phyloP scores from a whole-genome alignment of 37 sponge, comb jelly and placozoan genomes.

The Hexactinellida sp. region DNA sequence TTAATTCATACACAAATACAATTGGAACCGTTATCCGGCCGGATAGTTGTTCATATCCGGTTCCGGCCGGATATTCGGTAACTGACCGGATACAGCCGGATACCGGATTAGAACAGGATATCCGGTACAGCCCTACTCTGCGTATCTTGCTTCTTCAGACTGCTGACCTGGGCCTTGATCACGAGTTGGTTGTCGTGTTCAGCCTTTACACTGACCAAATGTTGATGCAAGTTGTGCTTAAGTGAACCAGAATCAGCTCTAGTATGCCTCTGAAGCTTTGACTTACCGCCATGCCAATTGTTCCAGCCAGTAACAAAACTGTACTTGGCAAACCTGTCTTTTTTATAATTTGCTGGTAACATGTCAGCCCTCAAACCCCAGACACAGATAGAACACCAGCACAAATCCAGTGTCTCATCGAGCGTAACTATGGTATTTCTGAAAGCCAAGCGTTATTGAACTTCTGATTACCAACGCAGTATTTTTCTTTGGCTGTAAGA shows the following conservation, averaged over 20 bases:
- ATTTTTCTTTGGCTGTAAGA: background rate
- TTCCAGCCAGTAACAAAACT: background rate
- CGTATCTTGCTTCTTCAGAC: background rate
- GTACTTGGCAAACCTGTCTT: background rate
- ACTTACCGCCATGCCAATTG: no score
- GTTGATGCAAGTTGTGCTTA: background rate
- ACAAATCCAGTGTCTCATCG: background rate
- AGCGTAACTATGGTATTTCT: background rate
- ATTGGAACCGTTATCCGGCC: no score
- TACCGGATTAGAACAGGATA: no score
- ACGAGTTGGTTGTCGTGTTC: background rate
- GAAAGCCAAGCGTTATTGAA: background rate
- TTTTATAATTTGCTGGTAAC: background rate
- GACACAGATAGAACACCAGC: background rate
- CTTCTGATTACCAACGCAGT: background rate
- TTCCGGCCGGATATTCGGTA: no score
- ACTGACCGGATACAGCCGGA: no score
- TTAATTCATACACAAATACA: no score
- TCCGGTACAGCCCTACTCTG: background rate
- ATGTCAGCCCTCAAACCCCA: background rate
- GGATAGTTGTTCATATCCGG: no score
- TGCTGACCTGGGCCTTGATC: background rate
- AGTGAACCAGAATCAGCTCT: background rate
- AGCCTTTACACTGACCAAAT: background rate
- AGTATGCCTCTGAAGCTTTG: no score